Evolutionary conservation across 2,113 vertebrate species (phyloP).

Genomic region (Myocastor coypus): DNA sequence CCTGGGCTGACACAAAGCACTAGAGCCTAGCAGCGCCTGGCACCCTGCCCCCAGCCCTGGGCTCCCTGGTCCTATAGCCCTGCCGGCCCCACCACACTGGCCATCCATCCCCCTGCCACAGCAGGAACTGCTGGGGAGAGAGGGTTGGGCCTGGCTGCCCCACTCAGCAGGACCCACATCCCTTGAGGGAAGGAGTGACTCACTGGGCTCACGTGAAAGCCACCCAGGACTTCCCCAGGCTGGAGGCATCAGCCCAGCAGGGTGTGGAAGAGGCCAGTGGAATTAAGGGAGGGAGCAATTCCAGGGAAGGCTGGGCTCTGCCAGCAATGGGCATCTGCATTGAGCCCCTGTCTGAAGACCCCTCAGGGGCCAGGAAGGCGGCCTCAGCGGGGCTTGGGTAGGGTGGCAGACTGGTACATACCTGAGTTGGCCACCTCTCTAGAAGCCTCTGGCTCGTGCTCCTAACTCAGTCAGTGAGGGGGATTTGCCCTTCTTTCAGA

Average conservation of each 20-base stretch:
- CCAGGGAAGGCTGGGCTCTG: neutral
- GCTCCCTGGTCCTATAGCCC: accelerated
- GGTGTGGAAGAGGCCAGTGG: neutral
- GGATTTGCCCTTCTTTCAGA: neutral
- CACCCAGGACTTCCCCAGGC: slow-evolving; percentile 14
- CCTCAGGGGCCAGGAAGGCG: neutral
- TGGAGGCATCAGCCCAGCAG: neutral
- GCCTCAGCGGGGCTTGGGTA: neutral
- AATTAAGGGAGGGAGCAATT: neutral
- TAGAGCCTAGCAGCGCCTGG: neutral
- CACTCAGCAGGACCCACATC: neutral
- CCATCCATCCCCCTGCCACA: neutral
- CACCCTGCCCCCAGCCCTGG: neutral
- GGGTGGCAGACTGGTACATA: neutral
- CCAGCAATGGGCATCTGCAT: neutral
- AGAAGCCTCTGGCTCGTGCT: neutral
- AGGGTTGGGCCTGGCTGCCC: neutral
- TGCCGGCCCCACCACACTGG: neutral
- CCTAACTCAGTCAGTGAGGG: neutral
- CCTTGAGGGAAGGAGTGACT: slow-evolving; percentile 60
- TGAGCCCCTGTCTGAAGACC: neutral
- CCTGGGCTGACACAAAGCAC: neutral
- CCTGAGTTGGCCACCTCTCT: neutral
- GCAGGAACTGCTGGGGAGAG: neutral
- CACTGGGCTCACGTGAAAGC: slow-evolving; percentile 58